Percentiles rank a stretch among this genome's conserved stretches.
These are phyloP conservation scores for Noctua fimbriata DNA, from an alignment of 2,888 invertebrate species.

Conservation along the genomic window DNA sequence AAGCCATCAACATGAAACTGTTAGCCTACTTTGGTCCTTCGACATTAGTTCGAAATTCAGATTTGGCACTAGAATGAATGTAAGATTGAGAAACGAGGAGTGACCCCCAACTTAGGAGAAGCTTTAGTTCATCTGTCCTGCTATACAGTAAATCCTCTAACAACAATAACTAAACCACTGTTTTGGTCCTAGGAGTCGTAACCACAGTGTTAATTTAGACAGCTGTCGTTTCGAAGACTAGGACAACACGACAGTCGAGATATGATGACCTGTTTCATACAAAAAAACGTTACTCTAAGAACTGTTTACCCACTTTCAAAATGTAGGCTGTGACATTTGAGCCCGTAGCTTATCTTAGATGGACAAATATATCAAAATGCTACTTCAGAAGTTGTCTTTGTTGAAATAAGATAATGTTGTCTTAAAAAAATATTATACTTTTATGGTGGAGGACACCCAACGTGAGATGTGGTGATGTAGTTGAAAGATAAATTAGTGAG, in stretches of 20 bases:
- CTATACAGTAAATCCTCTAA: neutral
- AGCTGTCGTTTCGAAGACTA: neutral
- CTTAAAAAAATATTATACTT: constrained; percentile 78
- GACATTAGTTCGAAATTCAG: neutral
- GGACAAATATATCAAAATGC: constrained; percentile 81
- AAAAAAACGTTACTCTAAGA: constrained; percentile 43
- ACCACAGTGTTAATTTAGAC: neutral
- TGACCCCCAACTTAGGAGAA: neutral
- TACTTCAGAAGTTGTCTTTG: constrained; percentile 84
- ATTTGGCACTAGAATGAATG: neutral
- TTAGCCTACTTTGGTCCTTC: too few species aligned
- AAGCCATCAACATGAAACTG: neutral
- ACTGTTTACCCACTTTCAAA: constrained; percentile 55
- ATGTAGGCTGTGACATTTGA: constrained; percentile 36
- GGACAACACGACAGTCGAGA: neutral
- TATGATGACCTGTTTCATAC: constrained; percentile 31
- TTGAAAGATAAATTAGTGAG: constrained; percentile 6
- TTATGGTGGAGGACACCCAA: constrained; percentile 78
- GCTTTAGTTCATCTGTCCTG: neutral
- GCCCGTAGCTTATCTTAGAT: constrained; percentile 76
- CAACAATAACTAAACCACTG: neutral
- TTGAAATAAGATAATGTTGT: constrained; percentile 79
- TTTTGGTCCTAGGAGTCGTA: neutral
- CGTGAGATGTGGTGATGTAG: constrained; percentile 51
- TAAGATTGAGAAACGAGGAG: too few species aligned